These are phyloP conservation scores for Drosophila testacea DNA, from an alignment of 2,888 invertebrate species.

Conservation along the genomic window DNA sequence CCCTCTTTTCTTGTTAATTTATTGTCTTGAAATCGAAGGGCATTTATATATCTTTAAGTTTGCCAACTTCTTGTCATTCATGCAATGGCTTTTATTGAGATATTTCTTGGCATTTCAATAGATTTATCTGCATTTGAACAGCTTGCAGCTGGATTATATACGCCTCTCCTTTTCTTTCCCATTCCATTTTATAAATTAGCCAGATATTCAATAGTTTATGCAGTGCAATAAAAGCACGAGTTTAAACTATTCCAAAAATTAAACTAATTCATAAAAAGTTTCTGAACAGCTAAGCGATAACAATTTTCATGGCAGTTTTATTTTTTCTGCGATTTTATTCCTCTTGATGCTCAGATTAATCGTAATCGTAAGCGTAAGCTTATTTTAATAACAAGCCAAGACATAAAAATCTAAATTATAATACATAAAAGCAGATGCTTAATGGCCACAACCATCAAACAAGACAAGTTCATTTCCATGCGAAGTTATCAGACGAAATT, in stretches of 20 bases:
- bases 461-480: constrained; percentile 15
- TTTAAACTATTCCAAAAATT: constrained; percentile 39
- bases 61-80: constrained; percentile 78
- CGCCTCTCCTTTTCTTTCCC: constrained; percentile 1
- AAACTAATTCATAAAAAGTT: constrained; percentile 37
- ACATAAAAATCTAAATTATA: constrained; percentile 52
- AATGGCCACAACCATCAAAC: constrained; percentile 26
- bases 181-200: constrained; percentile 63
- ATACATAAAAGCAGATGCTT: constrained; percentile 42
- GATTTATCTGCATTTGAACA: constrained; percentile 59
- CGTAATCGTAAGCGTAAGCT: constrained; percentile 18
- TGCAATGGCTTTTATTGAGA: constrained; percentile 67
- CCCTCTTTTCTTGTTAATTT: constrained; percentile 57
- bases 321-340: constrained; percentile 12
- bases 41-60: constrained; percentile 69
- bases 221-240: constrained; percentile 35
- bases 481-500: constrained; percentile 16
- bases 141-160: constrained; percentile 36
- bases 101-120: constrained; percentile 62
- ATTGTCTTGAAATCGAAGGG: constrained; percentile 66
- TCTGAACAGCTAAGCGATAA: constrained; percentile 47
- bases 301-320: constrained; percentile 22
- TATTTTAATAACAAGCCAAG: constrained; percentile 31
- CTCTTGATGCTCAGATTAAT: not conserved
- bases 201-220: constrained; percentile 43